These are phyloP conservation scores for Engraulis encrasicolus DNA, from an alignment of 2,113 vertebrate genomes.

Conservation along the genomic window DNA sequence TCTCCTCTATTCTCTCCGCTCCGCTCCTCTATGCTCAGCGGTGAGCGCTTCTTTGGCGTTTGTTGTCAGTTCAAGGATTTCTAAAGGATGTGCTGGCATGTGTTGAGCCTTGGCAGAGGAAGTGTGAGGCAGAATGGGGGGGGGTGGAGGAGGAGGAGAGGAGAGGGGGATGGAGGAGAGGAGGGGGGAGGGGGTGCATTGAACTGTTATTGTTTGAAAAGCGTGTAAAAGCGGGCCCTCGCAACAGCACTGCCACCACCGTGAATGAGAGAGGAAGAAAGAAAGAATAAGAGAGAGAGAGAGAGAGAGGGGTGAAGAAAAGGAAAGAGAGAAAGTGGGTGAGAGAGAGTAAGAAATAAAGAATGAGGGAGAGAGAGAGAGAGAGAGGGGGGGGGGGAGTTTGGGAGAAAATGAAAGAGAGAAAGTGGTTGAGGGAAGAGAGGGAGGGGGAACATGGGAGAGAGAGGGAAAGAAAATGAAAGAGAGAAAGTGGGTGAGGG, in stretches of 20 bases:
- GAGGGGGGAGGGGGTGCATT: constrained; percentile 7
- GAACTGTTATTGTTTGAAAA: constrained; percentile 70
- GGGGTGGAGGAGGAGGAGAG: constrained; percentile 45
- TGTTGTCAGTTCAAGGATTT: constrained; percentile 73
- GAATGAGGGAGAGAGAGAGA: too few relatives aligned
- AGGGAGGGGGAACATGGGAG: too few relatives aligned
- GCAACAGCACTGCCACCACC: constrained; percentile 60
- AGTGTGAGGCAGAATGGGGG: constrained; percentile 50
- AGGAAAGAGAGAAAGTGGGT: too few relatives aligned
- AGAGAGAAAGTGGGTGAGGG: constrained; percentile 47
- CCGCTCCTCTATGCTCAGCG: too few relatives aligned
- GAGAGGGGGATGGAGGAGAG: too few relatives aligned
- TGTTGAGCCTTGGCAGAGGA: constrained; percentile 65
- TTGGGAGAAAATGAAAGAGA: too few relatives aligned
- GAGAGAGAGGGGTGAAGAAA: constrained; percentile 51
- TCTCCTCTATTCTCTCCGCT: too few relatives aligned
- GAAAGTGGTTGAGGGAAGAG: too few relatives aligned
- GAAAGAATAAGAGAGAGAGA: constrained; percentile 47
- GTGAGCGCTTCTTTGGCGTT: constrained; percentile 65
- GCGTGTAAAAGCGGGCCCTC: constrained; percentile 69
- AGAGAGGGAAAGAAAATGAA: constrained; percentile 45
- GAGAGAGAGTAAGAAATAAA: too few relatives aligned
- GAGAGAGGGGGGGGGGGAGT: too few relatives aligned
- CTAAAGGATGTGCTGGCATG: constrained; percentile 73
- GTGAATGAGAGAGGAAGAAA: constrained; percentile 53